Base-by-base conservation (phyloP, 2,797 vertebrate genomes). In the Kryptopterus vitreolus region DNA sequence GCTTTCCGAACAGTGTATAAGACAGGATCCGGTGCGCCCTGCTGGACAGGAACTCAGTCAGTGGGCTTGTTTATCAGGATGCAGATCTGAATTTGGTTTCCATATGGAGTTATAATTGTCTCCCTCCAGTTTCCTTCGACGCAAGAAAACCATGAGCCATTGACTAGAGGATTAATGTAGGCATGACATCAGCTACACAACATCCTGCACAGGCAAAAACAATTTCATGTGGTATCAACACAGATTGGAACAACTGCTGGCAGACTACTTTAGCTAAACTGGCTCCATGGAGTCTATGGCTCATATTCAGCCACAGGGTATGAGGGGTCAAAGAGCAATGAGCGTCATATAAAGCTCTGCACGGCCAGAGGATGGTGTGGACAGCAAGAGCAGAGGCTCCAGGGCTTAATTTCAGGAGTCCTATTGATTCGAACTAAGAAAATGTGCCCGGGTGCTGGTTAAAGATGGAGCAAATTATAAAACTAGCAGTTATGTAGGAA, bases 211-310 rank as follows among this genome's bases (percentile, higher is more conserved):
- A 38, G 57, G 7, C 33, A 12, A 43, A n/a, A 43, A 68, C 29
- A 26, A 15, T 18, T 74, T 33, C 24, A 61, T 24, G 22, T 69
- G 22, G n/a, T 38, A 57, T 38, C 29, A 61, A 26, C n/a, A 61
- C 38, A 43, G 53, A 53, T 22, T 62, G 16, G 66, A 73, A 35
- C 66, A 77, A 65, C 76, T 78, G 69, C 50, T 78, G 81, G 52
- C 31, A 55, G 73, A 63, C 33, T 18, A 43, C 65, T 77, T 71
- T 71, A 77, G 65, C 43, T 43, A 66, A n/a, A 50, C 52, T 3
- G 68, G 81, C 81, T 73, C 76, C 76, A 66, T 48, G 22, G 61
- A 59, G 76, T 81, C 53, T 57, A 59, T 76, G 78, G 33, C 74
- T 81, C 65, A 55, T 72, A 77, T 58, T 73, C 35, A 55, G 61